Evolutionary conservation across 2,113 vertebrate species (phyloP), one percentile per base, ranked within the genome.

Genomic region (Brachyhypopomus gauderio): DNA sequence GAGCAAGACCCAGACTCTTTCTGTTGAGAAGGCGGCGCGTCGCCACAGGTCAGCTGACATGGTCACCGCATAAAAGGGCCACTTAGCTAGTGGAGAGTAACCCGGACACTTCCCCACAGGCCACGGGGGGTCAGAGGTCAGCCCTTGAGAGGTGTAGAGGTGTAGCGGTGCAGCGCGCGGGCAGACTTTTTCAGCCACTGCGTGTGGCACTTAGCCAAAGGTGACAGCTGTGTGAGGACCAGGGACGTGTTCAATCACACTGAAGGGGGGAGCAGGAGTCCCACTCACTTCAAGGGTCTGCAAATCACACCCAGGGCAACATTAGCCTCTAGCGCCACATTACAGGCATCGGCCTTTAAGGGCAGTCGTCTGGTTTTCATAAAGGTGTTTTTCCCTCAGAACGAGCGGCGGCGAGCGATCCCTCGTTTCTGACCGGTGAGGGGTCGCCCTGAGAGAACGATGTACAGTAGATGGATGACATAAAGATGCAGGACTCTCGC

Each of bases 191-290:
- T 76, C 81, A 66, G 85, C 78, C 85, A 52, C 83, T 63, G 87
- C 90, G 58, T 86, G 77, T 90, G 84, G 87, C 88, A 78, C 86
- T 90, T 88, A 88, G 89, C 87, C 87, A 69, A 88, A 84, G 89
- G 87, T 86, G 86, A 86, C 86, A 83, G 78, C 75, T 66, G 75
- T 59, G 58, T 62, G 75, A 79, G 67, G 79, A 80, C 73, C 34
- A 30, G 81, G 66, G 78, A 83, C 70, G 77, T 82, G 83, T 85
- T 86, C 85, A 82, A 85, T 86, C 85, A 85, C 74, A 85, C 80
- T 85, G 78, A 78, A 81, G 80, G 85, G 82, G 76, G 77, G 80
- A 55, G 82, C 75, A 58, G 27, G 34, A 77, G 73, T 12, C 80
- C 81, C 72, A 48, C 79, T 85, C 77, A 78, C 20, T 34, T 83